A percentile compares a stretch with the other conserved stretches of the same genome.
Evolutionary conservation across 1,140 invertebrate species (phyloP).

Genomic region (Saxidomus purpurata): DNA sequence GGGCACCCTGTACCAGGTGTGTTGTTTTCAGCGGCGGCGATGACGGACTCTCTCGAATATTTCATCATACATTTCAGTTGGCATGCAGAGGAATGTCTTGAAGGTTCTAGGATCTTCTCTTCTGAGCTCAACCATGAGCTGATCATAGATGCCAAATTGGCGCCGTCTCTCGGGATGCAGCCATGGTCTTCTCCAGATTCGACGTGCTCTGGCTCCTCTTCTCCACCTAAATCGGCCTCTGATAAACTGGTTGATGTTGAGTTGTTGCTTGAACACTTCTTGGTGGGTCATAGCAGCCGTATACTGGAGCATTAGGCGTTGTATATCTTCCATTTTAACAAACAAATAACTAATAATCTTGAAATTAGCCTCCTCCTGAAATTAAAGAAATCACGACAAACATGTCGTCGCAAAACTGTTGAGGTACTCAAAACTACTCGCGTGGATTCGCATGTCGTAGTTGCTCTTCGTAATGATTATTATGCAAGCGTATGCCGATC

Average conservation of each 20-base stretch:
- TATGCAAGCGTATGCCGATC: constrained; percentile 45
- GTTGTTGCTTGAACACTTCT: constrained; percentile 21
- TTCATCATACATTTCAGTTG: constrained; percentile 47
- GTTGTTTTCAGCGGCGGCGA: neutral
- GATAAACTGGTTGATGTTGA: constrained; percentile 46
- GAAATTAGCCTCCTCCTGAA: neutral
- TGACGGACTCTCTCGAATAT: constrained; percentile 27
- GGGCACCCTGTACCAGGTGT: constrained; percentile 12
- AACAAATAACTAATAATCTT: constrained; percentile 26
- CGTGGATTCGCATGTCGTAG: constrained; percentile 43
- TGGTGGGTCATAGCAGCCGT: constrained; percentile 46
- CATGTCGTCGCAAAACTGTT: neutral
- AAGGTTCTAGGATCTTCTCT: constrained; percentile 45
- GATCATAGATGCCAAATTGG: neutral
- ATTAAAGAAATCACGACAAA: neutral
- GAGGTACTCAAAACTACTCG: constrained; percentile 24
- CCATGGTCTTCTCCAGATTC: constrained; percentile 51
- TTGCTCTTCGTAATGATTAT: constrained; percentile 33
- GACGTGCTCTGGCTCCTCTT: constrained; percentile 41
- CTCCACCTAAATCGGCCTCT: constrained; percentile 34
- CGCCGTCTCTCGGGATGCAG: constrained; percentile 41
- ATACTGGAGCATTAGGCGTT: constrained; percentile 45
- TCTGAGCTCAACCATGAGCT: neutral
- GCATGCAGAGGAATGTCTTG: constrained; percentile 44
- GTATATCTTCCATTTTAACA: constrained; percentile 50